Evolutionary conservation across 2,888 invertebrate species (phyloP), one percentile per base, ranked within the genome.

Genomic region (Clusia tigrina): DNA sequence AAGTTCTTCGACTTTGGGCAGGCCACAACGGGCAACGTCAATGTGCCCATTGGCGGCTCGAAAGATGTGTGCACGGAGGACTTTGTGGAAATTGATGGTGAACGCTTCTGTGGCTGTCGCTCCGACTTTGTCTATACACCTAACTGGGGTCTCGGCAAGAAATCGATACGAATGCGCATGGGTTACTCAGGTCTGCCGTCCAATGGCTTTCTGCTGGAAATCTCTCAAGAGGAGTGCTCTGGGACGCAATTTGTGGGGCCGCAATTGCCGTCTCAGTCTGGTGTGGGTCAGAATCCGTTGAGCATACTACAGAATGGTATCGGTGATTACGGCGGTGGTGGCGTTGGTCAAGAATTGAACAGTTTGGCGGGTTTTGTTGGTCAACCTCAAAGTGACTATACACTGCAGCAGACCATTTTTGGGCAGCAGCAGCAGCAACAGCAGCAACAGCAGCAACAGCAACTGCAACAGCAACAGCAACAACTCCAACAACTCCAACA

Each of bases 21-120:
- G 54, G 54, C 51, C 18, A 65, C 52, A 25, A 60, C 37, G 1
- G 66, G 64, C 10, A 66, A 66, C 17, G 52, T 64, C 6, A 64
- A 65, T 6, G 26, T 55, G 1, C 63, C 57, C 20, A 64, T 69
- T 10, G 64, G 58, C 2, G 67, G 52, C 9, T 51, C 65, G 0
- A 54, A 20, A 26, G 64, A 73, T 73, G 58, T 62, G 2, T 89
- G 88, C 66, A 71, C 71, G 0, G 81, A 85, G 15, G 87, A 87
- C 6, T 86, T 84, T 69, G 67, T 89, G 2, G 86, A 88, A 74
- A 82, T 89, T 37, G 88, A 88, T 70, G 87, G 86, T 0, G 85
- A 85, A 71, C 81, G 84, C 15, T 83, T 87, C 55, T 89, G 89
- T 70, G 89, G 88, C 1, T 89, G 89, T 69, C 85, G 85, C 57